These are phyloP conservation scores for Arctocebus calabarensis DNA, from an alignment of 2,797 vertebrate species.

Conservation along the genomic window DNA sequence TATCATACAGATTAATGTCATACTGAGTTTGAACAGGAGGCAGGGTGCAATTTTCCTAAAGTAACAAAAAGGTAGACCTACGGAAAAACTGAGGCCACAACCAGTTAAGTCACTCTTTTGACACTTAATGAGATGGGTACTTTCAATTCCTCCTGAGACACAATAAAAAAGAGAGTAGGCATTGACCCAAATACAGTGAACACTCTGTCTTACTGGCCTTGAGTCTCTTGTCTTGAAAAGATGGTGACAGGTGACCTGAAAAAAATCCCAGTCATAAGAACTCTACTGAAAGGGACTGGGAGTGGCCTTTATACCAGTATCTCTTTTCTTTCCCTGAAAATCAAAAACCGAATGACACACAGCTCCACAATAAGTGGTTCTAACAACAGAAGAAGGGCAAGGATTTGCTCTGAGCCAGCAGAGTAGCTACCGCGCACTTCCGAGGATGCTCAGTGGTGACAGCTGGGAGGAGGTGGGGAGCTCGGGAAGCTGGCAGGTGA, in stretches of 20 bases:
- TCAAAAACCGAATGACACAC: neutral
- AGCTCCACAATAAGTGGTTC: neutral
- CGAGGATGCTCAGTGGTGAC: neutral
- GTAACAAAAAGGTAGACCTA: constrained; percentile 31
- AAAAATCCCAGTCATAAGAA: neutral
- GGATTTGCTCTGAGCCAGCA: neutral
- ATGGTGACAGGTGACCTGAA: neutral
- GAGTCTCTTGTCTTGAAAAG: constrained; percentile 23
- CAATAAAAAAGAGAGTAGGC: neutral
- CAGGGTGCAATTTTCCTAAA: constrained; percentile 51
- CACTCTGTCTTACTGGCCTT: neutral
- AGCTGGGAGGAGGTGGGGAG: neutral
- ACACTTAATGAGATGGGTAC: neutral
- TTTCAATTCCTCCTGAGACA: neutral
- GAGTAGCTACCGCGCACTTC: neutral
- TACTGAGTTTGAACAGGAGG: neutral
- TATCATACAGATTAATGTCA: constrained; percentile 49
- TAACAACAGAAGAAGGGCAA: neutral
- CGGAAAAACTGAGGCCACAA: neutral
- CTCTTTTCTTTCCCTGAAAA: constrained; percentile 22
- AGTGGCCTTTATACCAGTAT: neutral
- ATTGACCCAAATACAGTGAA: neutral
- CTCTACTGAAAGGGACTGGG: neutral
- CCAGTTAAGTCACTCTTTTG: neutral
- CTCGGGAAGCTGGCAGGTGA: neutral